phyloP scores from a whole-genome alignment of 2,797 vertebrate species.

The Mus spretus region DNA sequence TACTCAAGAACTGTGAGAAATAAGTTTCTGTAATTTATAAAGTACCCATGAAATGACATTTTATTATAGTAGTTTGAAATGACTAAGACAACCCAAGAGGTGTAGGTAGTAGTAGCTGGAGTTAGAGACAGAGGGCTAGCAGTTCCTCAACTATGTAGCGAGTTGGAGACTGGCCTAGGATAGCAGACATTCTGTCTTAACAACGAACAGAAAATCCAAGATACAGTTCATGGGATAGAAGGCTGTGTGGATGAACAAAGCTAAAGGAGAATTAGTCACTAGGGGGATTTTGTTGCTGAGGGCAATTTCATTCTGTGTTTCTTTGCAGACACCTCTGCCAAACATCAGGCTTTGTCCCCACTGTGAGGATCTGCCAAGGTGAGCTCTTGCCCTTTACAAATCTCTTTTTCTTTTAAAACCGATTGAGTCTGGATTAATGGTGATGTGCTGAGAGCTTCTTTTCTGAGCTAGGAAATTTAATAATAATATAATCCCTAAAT shows the following conservation, averaged over 20 bases:
- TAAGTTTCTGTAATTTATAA: neutral
- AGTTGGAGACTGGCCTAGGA: neutral
- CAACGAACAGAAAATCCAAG: neutral
- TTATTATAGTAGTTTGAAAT: neutral
- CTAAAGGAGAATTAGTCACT: neutral
- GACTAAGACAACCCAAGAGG: neutral
- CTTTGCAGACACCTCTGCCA: constrained; percentile 38
- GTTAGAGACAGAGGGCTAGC: neutral
- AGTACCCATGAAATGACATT: neutral
- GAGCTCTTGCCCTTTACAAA: constrained; percentile 85
- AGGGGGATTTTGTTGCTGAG: constrained; percentile 14
- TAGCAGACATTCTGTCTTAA: neutral
- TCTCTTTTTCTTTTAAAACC: constrained; percentile 85
- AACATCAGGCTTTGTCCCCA: constrained; percentile 71
- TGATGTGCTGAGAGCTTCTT: constrained; percentile 83
- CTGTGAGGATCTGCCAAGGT: constrained; percentile 80
- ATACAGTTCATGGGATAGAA: neutral
- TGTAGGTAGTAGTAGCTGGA: neutral
- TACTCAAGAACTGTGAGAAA: neutral
- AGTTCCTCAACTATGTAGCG: neutral
- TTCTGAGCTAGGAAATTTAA: constrained; percentile 83
- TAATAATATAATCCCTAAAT: constrained; percentile 76
- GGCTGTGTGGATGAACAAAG: neutral
- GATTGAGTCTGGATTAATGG: constrained; percentile 85
- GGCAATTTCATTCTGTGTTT: constrained; percentile 50